These are phyloP conservation scores for Halictus rubicundus DNA, from an alignment of 1,140 invertebrate species.

Conservation along the genomic window DNA sequence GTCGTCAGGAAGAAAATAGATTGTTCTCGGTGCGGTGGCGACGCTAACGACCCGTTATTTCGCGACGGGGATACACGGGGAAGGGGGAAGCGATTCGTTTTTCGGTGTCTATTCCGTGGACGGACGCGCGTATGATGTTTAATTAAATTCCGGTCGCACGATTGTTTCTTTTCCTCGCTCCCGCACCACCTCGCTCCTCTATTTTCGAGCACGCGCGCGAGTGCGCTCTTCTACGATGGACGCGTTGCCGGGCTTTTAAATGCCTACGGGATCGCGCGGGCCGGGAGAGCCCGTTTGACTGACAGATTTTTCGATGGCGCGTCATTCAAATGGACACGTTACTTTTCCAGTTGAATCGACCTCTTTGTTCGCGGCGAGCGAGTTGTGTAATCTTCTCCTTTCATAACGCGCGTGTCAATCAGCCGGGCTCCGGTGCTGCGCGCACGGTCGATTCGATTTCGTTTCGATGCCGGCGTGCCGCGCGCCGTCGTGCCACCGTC, in stretches of 20 bases:
- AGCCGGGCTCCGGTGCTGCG: background rate
- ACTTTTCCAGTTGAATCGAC: constrained; percentile 8
- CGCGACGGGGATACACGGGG: background rate
- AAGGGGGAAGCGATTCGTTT: background rate
- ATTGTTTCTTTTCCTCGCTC: background rate
- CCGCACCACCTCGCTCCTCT: too few relatives aligned
- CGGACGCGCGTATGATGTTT: background rate
- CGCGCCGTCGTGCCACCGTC: too few relatives aligned
- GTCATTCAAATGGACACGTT: constrained; percentile 1
- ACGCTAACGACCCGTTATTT: constrained; percentile 1
- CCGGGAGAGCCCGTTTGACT: background rate
- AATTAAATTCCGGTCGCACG: constrained; percentile 12
- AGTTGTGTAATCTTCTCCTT: constrained; percentile 34
- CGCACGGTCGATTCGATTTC: background rate
- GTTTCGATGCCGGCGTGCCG: too few relatives aligned
- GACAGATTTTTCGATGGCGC: constrained; percentile 18
- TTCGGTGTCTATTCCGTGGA: too few relatives aligned
- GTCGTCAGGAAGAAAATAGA: constrained; percentile 9
- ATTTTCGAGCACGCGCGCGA: too few relatives aligned
- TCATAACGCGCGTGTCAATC: background rate
- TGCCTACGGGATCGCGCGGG: too few relatives aligned
- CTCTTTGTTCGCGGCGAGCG: background rate
- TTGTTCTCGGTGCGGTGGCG: background rate
- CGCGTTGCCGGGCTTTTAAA: too few relatives aligned
- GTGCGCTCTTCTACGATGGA: too few relatives aligned